Base-by-base conservation (phyloP, 2,888 invertebrate species). In the Lamproptera curius region DNA sequence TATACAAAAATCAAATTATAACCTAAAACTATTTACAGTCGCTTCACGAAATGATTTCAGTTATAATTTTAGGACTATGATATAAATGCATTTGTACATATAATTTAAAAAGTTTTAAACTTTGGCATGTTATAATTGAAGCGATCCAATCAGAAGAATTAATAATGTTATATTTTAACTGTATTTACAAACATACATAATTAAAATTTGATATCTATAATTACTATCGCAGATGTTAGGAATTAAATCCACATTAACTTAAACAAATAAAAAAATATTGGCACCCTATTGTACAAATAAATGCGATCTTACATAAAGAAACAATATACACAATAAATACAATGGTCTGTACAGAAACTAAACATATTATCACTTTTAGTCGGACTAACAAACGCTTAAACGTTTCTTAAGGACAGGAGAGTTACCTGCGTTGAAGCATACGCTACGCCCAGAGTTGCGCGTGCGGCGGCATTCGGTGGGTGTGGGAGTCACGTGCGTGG, bases 361-460 rank as follows among this genome's bases (percentile, higher is more conserved):
- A 80, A 75, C 59, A 75, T 83, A 76, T 79, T 86, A 86, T 86
- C 86, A 86, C 86, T 74, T 78, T 77, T 47, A 17, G 70, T 84
- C 81, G 84, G 86, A 86, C 87, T 87, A 87, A 85, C 75, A 20
- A 20, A 85, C 84, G 84, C 81, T 85, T 82, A 82, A 81, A 85
- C 83, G 84, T 81, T 79, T 81, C 81, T 80, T 74, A 75, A 63
- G 55, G 58, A 68, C 71, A 68, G 70, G 16, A 3, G 68, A 68
- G 76, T 89, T 88, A 90, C 90, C 90, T 90, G 90, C 89, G 89
- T 86, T 89, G 90, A 72, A 90, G 89, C 88, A 91, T 91, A 89
- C 91, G 92, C 92, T 93, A 93, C 91, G 93, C 93, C 93, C 93
- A 93, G 75, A 93, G 89, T 67, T 92, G 92, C 84, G 93, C 92